Conservation (phyloP, 2,113 vertebrate species). For the Grammomys surdaster region DNA sequence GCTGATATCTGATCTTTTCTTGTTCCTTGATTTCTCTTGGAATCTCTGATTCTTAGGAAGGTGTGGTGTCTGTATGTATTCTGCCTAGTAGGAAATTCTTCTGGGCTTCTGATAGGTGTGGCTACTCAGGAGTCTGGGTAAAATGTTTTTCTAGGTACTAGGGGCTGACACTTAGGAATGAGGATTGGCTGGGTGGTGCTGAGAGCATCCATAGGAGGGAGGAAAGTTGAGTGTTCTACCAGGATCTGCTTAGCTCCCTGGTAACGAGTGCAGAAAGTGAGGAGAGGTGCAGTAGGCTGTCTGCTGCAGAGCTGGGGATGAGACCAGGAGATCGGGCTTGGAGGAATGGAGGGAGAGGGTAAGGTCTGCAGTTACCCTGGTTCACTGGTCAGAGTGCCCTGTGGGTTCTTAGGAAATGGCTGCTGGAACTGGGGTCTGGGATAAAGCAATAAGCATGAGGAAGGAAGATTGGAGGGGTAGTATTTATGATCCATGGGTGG, state of each 20-base stretch:
- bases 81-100: neutral
- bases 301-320: neutral
- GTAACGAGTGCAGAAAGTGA: neutral
- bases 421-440: neutral
- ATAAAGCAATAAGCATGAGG: neutral
- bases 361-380: neutral
- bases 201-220: neutral
- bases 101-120: neutral
- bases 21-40: neutral
- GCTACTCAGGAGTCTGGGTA: neutral
- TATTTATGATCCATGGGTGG: neutral
- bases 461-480: neutral
- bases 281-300: neutral
- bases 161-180: neutral
- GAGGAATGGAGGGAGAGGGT: neutral
- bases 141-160: neutral
- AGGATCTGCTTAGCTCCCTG: neutral
- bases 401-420: neutral
- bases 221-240: neutral
- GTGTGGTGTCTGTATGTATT: neutral
- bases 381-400: neutral
- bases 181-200: too few species aligned
- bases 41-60: neutral
- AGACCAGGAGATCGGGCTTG: neutral
- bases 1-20: neutral